Base-by-base conservation (phyloP, 2,113 vertebrate species). In the Podiceps cristatus region DNA sequence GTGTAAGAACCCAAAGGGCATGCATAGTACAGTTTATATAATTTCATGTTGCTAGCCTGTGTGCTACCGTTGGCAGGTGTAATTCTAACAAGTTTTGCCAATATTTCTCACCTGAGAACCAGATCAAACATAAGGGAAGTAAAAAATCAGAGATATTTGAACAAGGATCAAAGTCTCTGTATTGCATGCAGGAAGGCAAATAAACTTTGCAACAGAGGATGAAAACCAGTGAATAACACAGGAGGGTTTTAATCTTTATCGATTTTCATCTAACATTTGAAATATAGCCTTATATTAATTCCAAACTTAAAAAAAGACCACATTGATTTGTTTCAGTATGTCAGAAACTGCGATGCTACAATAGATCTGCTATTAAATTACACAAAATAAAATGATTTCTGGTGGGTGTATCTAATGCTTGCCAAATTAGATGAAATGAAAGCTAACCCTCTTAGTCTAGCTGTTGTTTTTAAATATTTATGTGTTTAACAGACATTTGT, bases 381-480 rank as follows among this genome's bases (percentile, higher is more conserved):
- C 97, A 97, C 92, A 89, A 98, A 98, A 98, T 97, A 96, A 97
- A 98, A 97, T 96, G 96, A 95, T 98, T 98, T 97, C 97, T 97
- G 93, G 97, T 98, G 98, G 97, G 98, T 94, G 98, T 97, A 98
- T 96, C 89, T 93, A 97, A 81, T 96, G 96, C 97, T 95, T 98
- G 98, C 98, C 98, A 98, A 97, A 97, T 97, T 97, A 98, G 97
- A 97, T 96, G 93, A 97, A 93, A 98, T 96, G 98, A 98, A 98
- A 98, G 97, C 96, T 95, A 98, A 97, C 97, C 98, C 97, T 98
- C 98, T 98, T 97, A 94, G 98, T 97, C 97, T 98, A 96, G 98
- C 98, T 98, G 98, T 98, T 98, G 98, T 98, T 98, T 98, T 98
- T 98, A 98, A 98, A 98, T 98, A 98, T 98, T 98, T 98, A 98